phyloP scores from a whole-genome alignment of 2,888 invertebrate genomes.

The Lobophora halterata region DNA sequence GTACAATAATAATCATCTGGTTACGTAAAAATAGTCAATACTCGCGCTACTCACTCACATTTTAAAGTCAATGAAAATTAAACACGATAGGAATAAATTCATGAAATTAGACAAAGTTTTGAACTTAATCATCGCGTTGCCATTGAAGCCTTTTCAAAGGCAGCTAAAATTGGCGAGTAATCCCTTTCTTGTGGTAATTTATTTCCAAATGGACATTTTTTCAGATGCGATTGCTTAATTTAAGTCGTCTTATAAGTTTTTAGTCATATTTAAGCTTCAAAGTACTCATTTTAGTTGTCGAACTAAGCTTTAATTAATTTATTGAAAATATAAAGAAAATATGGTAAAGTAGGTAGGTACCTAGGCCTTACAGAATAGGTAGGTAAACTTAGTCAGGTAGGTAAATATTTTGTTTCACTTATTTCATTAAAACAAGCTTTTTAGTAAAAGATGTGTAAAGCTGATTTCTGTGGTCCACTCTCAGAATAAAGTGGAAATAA shows the following conservation, averaged over 20 bases:
- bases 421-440: too few species aligned
- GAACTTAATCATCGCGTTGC: constrained; percentile 45
- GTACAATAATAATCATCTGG: too few species aligned
- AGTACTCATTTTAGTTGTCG: too few species aligned
- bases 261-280: too few species aligned
- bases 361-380: too few species aligned
- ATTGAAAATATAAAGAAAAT: too few species aligned
- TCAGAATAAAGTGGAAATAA: constrained; percentile 29
- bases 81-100: constrained; percentile 45
- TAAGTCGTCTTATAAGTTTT: constrained; percentile 26
- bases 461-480: constrained; percentile 8
- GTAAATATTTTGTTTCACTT: too few species aligned
- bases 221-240: constrained; percentile 45
- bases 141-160: constrained; percentile 46
- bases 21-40: too few species aligned
- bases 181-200: constrained; percentile 50
- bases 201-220: constrained; percentile 43
- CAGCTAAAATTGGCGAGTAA: constrained; percentile 49
- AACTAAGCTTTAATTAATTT: too few species aligned
- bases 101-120: constrained; percentile 47
- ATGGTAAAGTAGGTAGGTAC: too few species aligned
- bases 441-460: constrained; percentile 12
- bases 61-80: constrained; percentile 37
- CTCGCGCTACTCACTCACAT: too few species aligned
- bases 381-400: too few species aligned